phyloP scores from a whole-genome alignment of 2,113 vertebrate genomes.

The Chamaetylas fuelleborni region DNA sequence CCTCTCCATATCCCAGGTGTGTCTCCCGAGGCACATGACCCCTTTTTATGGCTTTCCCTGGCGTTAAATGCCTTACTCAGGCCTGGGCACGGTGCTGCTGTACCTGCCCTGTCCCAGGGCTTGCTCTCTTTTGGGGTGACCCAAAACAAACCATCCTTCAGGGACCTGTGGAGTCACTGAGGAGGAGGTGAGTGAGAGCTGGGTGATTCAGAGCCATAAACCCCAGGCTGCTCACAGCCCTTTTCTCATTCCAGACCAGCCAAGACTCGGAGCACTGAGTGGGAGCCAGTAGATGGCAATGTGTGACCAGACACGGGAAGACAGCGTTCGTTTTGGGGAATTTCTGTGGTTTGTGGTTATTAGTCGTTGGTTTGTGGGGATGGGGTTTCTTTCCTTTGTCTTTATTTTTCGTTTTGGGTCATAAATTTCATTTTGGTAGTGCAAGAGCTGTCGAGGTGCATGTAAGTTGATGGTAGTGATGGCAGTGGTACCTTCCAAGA shows the following conservation, averaged over 20 bases:
- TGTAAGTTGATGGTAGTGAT: neutral
- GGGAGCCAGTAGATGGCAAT: slow-evolving; percentile 34
- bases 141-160: fast-evolving
- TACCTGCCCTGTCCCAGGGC: neutral
- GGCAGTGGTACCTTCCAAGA: neutral
- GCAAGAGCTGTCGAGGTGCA: neutral
- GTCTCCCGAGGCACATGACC: fast-evolving
- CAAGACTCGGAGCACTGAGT: neutral
- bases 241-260: neutral
- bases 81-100: neutral
- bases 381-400: fast-evolving
- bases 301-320: neutral
- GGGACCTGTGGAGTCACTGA: fast-evolving
- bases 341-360: neutral
- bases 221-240: neutral
- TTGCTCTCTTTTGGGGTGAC: neutral
- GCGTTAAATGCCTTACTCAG: neutral
- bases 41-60: neutral
- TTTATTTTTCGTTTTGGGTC: neutral
- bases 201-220: neutral
- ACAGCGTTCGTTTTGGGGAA: fast-evolving
- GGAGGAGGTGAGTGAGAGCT: neutral
- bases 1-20: too few species aligned
- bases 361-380: too few species aligned
- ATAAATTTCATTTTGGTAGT: neutral